Percentiles rank a stretch among this genome's conserved stretches.
These are phyloP conservation scores for Megastigmus dorsalis DNA, from an alignment of 2,888 invertebrate species.

Conservation along the genomic window DNA sequence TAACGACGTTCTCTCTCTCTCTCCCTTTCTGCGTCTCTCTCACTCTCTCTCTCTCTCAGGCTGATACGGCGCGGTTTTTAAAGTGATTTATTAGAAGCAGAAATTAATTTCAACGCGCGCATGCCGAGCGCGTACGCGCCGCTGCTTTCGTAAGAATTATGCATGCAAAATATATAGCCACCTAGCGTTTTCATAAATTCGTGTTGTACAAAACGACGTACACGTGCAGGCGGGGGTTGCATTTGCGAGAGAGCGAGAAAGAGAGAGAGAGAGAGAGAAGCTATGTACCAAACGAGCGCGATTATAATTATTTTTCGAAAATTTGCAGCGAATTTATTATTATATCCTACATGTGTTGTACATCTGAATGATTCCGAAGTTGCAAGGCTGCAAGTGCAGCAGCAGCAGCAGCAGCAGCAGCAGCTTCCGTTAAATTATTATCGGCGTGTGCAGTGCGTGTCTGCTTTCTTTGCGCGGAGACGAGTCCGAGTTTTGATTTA, in stretches of 20 bases:
- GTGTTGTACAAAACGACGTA: slow-evolving; percentile 1
- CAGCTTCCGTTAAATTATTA: background rate
- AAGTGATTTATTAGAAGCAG: slow-evolving; percentile 42
- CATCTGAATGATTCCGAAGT: too few relatives aligned
- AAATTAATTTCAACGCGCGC: slow-evolving; percentile 42
- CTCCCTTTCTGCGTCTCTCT: background rate
- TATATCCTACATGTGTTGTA: too few relatives aligned
- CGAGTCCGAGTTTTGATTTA: too few relatives aligned
- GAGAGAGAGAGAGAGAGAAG: too few relatives aligned
- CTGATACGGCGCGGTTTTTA: slow-evolving; percentile 25
- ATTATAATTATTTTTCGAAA: slow-evolving; percentile 40
- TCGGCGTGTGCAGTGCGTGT: background rate
- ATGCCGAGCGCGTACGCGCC: background rate
- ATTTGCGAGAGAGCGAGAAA: too few relatives aligned
- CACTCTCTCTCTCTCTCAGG: background rate
- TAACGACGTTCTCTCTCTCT: slow-evolving; percentile 16
- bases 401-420: too few relatives aligned
- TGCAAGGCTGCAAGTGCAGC: too few relatives aligned
- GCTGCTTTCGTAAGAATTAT: slow-evolving; percentile 31
- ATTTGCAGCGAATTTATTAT: too few relatives aligned
- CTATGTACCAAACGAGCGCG: too few relatives aligned
- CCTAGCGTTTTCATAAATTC: slow-evolving; percentile 34
- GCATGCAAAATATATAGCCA: slow-evolving; percentile 24
- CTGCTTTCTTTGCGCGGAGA: too few relatives aligned
- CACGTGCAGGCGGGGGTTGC: background rate